Percentiles rank a stretch among this genome's conserved stretches.
These are phyloP conservation scores for Indicator indicator DNA, from an alignment of 2,113 vertebrate species.

Conservation along the genomic window DNA sequence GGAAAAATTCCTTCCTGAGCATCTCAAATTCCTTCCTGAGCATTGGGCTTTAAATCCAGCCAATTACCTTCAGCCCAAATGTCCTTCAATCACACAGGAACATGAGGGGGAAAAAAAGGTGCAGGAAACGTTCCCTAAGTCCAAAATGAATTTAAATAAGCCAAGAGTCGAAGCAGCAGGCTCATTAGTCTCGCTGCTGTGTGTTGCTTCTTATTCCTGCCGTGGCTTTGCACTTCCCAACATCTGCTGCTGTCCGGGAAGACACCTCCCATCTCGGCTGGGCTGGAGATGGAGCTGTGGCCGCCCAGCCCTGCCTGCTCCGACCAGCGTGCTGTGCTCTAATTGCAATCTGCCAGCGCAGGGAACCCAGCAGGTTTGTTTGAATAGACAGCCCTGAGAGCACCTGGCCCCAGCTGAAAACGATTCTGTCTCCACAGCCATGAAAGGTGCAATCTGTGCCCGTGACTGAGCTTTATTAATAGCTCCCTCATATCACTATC, in stretches of 20 bases:
- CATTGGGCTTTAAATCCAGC: background rate
- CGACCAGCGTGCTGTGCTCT: background rate
- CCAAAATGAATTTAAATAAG: background rate
- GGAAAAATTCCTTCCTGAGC: background rate
- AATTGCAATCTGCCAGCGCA: background rate
- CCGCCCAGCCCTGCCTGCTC: background rate
- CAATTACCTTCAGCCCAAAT: background rate
- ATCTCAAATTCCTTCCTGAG: background rate
- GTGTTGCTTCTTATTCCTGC: background rate
- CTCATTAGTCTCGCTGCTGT: background rate
- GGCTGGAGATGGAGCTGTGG: background rate
- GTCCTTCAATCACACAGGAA: background rate
- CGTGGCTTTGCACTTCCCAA: background rate
- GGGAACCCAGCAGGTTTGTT: background rate
- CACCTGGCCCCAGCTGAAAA: background rate
- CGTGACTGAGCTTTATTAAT: background rate
- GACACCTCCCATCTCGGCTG: background rate
- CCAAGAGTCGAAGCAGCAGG: background rate
- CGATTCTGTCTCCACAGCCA: background rate
- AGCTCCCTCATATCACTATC: background rate
- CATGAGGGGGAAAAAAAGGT: background rate
- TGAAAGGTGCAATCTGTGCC: slow-evolving; percentile 24
- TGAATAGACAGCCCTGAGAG: background rate
- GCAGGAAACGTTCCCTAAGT: background rate
- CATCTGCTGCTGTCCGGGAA: background rate